Base-by-base conservation (phyloP, 2,797 vertebrate genomes). In the Semotilus atromaculatus region DNA sequence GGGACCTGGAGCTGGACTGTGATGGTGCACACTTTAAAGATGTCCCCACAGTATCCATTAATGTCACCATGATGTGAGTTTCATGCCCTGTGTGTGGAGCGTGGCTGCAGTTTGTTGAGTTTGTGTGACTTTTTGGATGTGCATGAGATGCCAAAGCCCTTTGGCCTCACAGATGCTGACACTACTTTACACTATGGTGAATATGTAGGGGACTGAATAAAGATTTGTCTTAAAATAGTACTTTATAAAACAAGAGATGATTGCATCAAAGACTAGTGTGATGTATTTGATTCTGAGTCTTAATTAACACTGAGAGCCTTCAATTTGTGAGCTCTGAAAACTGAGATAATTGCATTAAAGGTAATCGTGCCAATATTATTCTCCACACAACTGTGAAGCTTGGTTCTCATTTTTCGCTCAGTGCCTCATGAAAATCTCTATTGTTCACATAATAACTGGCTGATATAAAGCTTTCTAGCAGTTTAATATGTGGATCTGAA, bases 31-130 rank as follows among this genome's bases (percentile, higher is more conserved):
- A 94, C 85, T 93, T 99, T 86, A 93, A 78, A 88, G 91, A 94
- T 26, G 86, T 99, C 85, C 97, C 98, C 1, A 90, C 86, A 1
- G 95, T 98, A 88, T 96, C 97, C 23, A 90, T 96, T 53, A 98
- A 98, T 80, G 92, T 99, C 92, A 97, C 97, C 72, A 91, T 96
- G 90, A 96, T 99, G 97, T 99, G 94, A 98, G 98, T 97, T 90
- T 79, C 60, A 55, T 36, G 6, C 14, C 26, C 29, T 45, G 21
- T 55, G 14, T 13, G n/a, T 79, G 80, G 19, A 34, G 21, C 23
- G 29, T 62, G 55, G 0, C 67, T 26, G 38, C 18, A 38, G 48
- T 26, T 58, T 83, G 8, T 75, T 75, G 53, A 34, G 67, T 45
- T 51, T 77, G 19, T 45, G 9, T 9, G 21, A 31, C 34, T 43